phyloP scores from a whole-genome alignment of 2,113 vertebrate genomes.

The Oceanodroma tethys region DNA sequence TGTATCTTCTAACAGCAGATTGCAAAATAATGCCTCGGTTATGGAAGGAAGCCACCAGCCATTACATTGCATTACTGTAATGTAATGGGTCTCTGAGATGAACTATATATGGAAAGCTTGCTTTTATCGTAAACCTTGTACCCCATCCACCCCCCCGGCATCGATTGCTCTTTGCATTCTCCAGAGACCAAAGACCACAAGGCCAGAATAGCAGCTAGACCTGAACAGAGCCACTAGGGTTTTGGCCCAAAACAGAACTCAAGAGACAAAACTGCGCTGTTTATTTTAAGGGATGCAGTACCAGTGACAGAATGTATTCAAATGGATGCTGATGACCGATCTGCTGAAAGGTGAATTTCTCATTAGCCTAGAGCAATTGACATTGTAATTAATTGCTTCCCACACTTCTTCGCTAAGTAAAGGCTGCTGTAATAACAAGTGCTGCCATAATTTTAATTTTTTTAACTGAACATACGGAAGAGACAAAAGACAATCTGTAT shows the following conservation, averaged over 20 bases:
- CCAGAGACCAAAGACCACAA: neutral
- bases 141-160: neutral
- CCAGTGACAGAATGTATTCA: neutral
- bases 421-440: neutral
- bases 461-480: neutral
- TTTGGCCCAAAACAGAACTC: neutral
- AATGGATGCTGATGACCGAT: neutral
- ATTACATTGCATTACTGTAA: conserved; percentile 20
- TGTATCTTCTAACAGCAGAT: neutral
- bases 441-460: neutral
- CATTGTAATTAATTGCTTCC: neutral
- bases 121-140: neutral
- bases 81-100: neutral
- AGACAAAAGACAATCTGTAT: neutral
- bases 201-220: neutral
- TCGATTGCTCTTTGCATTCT: neutral
- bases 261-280: neutral
- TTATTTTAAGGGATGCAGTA: neutral
- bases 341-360: conserved; percentile 15
- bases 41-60: conserved; percentile 15
- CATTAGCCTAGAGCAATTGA: neutral
- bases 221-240: neutral
- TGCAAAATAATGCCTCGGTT: neutral
- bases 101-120: neutral
- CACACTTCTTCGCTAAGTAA: neutral